phyloP scores from a whole-genome alignment of 1,140 invertebrate species.

The Aplysia californica region DNA sequence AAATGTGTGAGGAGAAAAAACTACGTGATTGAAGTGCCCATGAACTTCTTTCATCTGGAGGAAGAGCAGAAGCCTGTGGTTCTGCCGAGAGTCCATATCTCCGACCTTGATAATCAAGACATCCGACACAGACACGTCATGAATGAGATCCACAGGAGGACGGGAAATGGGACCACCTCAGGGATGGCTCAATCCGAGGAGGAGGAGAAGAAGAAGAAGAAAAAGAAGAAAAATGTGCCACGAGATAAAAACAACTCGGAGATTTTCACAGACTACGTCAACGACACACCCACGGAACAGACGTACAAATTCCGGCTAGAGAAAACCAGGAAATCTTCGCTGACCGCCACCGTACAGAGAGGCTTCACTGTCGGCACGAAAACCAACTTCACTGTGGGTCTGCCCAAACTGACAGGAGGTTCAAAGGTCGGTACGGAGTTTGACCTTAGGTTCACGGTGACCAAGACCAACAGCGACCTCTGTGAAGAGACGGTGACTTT shows the following conservation, averaged over 20 bases:
- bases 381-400: slow-evolving; percentile 21
- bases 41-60: slow-evolving; percentile 41
- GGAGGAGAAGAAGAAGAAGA: not conserved
- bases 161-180: not conserved
- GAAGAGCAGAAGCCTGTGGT: not conserved
- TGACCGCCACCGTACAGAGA: slow-evolving; percentile 33
- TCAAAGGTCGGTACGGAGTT: not conserved
- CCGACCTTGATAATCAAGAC: not conserved
- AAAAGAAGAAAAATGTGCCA: not conserved
- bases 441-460: not conserved
- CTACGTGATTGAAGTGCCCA: slow-evolving; percentile 35
- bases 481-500: slow-evolving; percentile 36
- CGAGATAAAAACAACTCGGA: slow-evolving; percentile 10
- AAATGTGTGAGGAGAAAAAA: slow-evolving; percentile 28
- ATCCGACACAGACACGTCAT: not conserved
- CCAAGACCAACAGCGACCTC: slow-evolving; percentile 32
- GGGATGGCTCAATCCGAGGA: not conserved
- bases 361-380: slow-evolving; percentile 36
- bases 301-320: slow-evolving; percentile 39
- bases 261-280: slow-evolving; percentile 33
- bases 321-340: slow-evolving; percentile 26
- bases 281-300: slow-evolving; percentile 32
- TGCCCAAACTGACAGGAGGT: not conserved
- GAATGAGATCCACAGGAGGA: not conserved
- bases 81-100: not conserved